Base-by-base conservation (phyloP, 2,113 vertebrate genomes). In the Theristicus caerulescens region DNA sequence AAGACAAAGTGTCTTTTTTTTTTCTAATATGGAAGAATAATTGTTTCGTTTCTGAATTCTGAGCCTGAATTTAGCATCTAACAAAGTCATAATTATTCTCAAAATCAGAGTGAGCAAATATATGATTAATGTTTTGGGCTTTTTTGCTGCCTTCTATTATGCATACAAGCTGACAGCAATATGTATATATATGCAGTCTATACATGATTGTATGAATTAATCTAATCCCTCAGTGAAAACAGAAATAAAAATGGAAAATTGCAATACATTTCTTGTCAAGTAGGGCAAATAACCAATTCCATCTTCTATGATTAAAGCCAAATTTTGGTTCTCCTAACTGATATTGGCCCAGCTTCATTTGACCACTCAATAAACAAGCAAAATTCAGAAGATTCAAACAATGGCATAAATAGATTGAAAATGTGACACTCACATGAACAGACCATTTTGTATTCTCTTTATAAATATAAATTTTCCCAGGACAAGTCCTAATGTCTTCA, bases 391-490 rank as follows among this genome's bases (percentile, higher is more conserved):
- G n/a, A 70, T 49, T 74, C 29, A 61, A 66, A 49, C n/a, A 65
- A 38, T 7, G 32, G 24, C 66, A 44, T n/a, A 55, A 55, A 38
- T 18, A 49, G n/a, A 18, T 38, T 20, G 16, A 0, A 90, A 76
- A 27, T 1, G 6, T 44, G 58, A n/a, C n/a, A 34, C 0, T 0
- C 52, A 44, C 4, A 13, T 5, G 10, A 70, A 34, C 5, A 71
- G 40, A 55, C 8, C 40, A 16, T 81, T 77, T 72, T 51, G 15
- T 27, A 29, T 59, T 55, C 19, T 34, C 36, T 38, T 58, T 49
- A 54, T 7, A 69, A 59, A 54, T 10, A 73, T 5, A 11, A 6
- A 0, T 51, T 70, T 86, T 59, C 52, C 64, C 34, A 76, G 15
- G 13, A 40, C 5, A 66, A 59, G 40, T 22, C 26, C 57, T 82